Conservation (phyloP, 2,797 vertebrate genomes). For the Triplophysa bombifrons region DNA sequence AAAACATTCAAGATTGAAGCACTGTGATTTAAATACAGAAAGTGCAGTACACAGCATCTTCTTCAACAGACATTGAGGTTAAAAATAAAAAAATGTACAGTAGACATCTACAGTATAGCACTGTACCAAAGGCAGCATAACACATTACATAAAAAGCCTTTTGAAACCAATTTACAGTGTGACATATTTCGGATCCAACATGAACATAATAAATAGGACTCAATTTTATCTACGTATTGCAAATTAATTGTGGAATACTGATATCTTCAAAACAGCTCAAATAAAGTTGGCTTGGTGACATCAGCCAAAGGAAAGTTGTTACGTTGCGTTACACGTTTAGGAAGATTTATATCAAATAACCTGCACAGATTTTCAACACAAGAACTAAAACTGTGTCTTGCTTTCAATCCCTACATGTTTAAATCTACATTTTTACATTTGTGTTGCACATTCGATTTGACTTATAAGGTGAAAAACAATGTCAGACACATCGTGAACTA, state of each 20-base stretch:
- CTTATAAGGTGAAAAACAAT: background rate
- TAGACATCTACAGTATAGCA: background rate
- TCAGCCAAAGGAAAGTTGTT: background rate
- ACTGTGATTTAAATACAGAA: background rate
- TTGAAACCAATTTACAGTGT: no score
- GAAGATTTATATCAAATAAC: background rate
- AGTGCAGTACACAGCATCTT: background rate
- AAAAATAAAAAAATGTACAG: background rate
- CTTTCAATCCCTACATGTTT: background rate
- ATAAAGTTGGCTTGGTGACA: background rate
- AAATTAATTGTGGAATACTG: background rate
- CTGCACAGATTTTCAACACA: background rate
- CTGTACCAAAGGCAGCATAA: background rate
- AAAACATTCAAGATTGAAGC: constrained; percentile 3
- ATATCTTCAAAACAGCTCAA: background rate
- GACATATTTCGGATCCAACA: no score
- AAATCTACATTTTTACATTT: background rate
- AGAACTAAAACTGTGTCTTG: background rate
- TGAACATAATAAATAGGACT: no score
- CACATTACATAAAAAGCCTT: background rate
- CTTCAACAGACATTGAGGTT: background rate
- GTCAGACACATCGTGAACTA: background rate
- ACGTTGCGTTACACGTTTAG: background rate
- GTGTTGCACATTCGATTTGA: background rate
- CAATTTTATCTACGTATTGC: background rate